A percentile compares a stretch with the other conserved stretches of the same genome.
Evolutionary conservation across 2,797 vertebrate species (phyloP).

Genomic region (Anabacerthia variegaticeps): DNA sequence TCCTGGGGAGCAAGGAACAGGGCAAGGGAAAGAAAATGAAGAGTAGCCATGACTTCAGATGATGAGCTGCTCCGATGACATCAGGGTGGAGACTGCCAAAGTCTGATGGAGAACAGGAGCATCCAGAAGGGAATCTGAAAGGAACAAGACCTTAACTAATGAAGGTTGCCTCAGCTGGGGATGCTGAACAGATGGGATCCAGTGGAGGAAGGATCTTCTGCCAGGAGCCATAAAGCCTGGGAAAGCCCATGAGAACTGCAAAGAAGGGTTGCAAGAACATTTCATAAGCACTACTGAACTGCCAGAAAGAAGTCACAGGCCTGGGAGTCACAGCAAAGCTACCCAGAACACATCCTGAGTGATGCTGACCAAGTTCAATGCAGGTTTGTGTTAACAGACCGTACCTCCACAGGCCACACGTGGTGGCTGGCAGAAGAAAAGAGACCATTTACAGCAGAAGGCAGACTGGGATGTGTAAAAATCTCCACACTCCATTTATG

Average conservation of each 20-base stretch:
- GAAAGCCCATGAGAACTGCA: neutral
- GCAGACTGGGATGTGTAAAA: neutral
- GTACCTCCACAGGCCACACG: neutral
- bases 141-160: neutral
- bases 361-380: neutral
- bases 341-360: neutral
- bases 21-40: neutral
- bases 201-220: neutral
- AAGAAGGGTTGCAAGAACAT: neutral
- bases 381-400: neutral
- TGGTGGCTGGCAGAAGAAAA: neutral
- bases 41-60: neutral
- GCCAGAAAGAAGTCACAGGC: neutral
- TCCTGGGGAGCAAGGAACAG: neutral
- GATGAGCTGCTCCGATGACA: neutral
- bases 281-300: neutral
- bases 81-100: neutral
- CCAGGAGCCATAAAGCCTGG: neutral
- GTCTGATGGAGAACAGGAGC: neutral
- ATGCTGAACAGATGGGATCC: neutral
- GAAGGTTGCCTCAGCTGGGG: neutral
- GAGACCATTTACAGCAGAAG: neutral
- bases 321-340: neutral
- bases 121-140: neutral
- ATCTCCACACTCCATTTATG: accelerated